A percentile compares a stretch with the other conserved stretches of the same genome.
Conservation (phyloP, 2,113 vertebrate genomes). For the Synchiropus splendidus region DNA sequence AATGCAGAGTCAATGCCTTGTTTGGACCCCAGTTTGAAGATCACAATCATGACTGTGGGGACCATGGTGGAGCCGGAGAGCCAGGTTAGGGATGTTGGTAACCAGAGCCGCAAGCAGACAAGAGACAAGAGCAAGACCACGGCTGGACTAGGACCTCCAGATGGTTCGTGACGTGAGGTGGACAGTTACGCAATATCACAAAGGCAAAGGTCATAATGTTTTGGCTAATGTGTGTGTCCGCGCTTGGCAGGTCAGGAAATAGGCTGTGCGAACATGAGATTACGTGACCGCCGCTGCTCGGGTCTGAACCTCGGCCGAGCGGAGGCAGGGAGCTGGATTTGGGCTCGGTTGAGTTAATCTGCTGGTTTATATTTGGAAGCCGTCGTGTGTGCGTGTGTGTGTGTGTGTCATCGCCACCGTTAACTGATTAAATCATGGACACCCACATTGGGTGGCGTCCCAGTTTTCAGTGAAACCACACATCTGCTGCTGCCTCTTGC, state of each 20-base stretch:
- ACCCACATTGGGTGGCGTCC: conserved; percentile 1
- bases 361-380: conserved; percentile 43
- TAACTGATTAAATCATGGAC: conserved; percentile 19
- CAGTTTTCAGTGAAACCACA: too few relatives aligned
- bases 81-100: too few relatives aligned
- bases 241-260: conserved; percentile 47
- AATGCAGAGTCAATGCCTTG: too few relatives aligned
- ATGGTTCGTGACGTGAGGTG: too few relatives aligned
- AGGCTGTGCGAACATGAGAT: conserved; percentile 53
- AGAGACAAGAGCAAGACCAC: too few relatives aligned
- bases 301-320: conserved; percentile 31
- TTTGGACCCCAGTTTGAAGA: too few relatives aligned
- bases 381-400: conserved; percentile 3
- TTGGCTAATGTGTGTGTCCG: not conserved
- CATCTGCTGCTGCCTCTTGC: too few relatives aligned
- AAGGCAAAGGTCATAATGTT: not conserved
- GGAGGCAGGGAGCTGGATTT: conserved; percentile 37
- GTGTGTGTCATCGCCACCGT: conserved; percentile 4
- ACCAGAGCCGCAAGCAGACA: too few relatives aligned
- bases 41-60: too few relatives aligned
- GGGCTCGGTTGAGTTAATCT: conserved; percentile 45
- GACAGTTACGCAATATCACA: too few relatives aligned
- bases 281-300: conserved; percentile 48
- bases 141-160: too few relatives aligned
- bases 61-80: too few relatives aligned